These are phyloP conservation scores for Arctia plantaginis DNA, from an alignment of 2,888 invertebrate species.

Conservation along the genomic window DNA sequence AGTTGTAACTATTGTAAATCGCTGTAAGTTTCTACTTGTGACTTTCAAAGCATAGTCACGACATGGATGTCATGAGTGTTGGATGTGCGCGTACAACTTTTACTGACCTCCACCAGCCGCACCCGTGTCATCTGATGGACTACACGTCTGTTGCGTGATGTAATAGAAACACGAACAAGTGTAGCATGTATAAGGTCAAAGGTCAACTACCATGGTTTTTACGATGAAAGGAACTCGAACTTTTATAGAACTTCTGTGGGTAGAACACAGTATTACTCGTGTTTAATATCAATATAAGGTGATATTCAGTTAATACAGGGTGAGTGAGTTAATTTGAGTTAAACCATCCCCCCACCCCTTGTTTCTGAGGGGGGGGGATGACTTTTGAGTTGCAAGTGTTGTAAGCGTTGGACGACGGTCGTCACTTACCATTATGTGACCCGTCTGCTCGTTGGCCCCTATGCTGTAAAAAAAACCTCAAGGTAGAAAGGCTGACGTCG, in stretches of 20 bases:
- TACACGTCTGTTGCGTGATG: conserved; percentile 17
- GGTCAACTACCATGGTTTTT: conserved; percentile 4
- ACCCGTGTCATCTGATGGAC: conserved; percentile 47
- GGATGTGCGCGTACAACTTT: conserved; percentile 59
- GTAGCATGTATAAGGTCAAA: conserved; percentile 14
- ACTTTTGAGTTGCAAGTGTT: no score
- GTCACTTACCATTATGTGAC: no score
- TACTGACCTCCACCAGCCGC: conserved; percentile 53
- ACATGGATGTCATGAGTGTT: conserved; percentile 48
- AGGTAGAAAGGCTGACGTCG: no score
- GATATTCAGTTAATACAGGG: no score
- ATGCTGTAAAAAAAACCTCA: no score
- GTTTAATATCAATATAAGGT: no score
- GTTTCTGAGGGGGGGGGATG: no score
- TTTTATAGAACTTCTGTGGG: background rate
- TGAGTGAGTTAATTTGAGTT: no score
- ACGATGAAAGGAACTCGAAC: background rate
- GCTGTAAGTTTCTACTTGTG: conserved; percentile 9
- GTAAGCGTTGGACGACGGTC: no score
- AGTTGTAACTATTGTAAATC: background rate
- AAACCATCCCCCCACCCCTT: no score
- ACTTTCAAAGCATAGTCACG: conserved; percentile 47
- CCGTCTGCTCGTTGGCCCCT: no score
- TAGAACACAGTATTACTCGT: background rate
- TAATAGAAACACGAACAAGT: conserved; percentile 21